Base-by-base conservation (phyloP, 35 echinoderm and acorn worm genomes). In the Nesometra sesokonis region DNA sequence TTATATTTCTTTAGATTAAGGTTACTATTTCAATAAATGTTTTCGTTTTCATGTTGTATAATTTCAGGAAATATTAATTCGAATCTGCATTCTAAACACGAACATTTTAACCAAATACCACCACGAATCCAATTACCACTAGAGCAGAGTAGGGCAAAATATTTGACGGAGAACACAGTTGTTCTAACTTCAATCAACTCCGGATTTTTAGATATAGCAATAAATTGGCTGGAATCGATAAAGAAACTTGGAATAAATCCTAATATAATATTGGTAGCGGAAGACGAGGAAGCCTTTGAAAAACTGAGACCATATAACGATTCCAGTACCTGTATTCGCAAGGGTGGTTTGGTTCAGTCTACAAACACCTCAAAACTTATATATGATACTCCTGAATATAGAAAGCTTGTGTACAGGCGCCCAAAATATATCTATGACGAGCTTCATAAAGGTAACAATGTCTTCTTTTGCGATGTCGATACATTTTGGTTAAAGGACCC, bases 211-310 rank as follows among this genome's bases (percentile, higher is more conserved):
- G 90, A 91, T 46, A 92, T 96, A 30, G 89, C 93, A 0, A 77
- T 52, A 47, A 96, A 96, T 77, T 96, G 93, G 93, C 21, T 96
- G 7, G 93, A 96, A 76, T 93, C 87, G 36, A 77, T 92, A 5
- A 77, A 36, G 19, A 80, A 88, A 37, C 32, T 96, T 32, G 78
- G 31, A 13, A 88, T 32, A 23, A 32, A 47, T 35, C 93, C 90
- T 11, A 81, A 82, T 35, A 86, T 96, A 27, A 34, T 92, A 5
- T 37, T 89, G 4, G 85, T 96, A 0, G 85, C 93, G 0, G 93
- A 96, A 32, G 93, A 96, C 79, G 52, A 46, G 0, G 88, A 37
- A 33, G 86, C 93, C 0, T 92, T 87, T 38, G 80, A 89, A 32
- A 81, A 46, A 23, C 52, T 96, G 39, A 29, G 33, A n/a, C 77